Conservation (phyloP, 30 jellyfish, hydroid and myxozoan species). For the Turritopsis dohrnii region DNA sequence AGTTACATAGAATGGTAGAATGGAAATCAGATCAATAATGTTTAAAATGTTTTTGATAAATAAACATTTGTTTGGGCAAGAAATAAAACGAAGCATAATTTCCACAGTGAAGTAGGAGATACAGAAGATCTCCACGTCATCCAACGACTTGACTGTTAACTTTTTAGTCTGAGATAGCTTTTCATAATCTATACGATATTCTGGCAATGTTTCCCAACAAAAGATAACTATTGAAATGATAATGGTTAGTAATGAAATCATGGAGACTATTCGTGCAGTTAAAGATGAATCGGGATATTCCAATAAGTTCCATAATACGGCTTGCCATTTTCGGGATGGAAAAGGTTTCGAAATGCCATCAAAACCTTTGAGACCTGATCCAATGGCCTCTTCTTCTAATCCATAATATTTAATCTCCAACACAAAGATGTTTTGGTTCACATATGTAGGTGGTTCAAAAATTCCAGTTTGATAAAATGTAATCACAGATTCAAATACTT, state of each 20-base stretch:
- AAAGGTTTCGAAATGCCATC: constrained; percentile 21
- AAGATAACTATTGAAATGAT: constrained; percentile 63
- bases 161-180: constrained; percentile 1
- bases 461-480: constrained; percentile 92
- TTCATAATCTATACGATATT: not conserved
- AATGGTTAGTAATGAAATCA: constrained; percentile 52
- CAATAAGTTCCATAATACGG: constrained; percentile 62
- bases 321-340: constrained; percentile 69
- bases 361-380: constrained; percentile 76
- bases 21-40: constrained; percentile 75
- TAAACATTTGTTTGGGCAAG: constrained; percentile 71
- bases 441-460: constrained; percentile 81
- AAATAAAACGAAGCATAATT: constrained; percentile 53
- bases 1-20: constrained; percentile 89
- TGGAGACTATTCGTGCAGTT: constrained; percentile 63
- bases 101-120: constrained; percentile 77
- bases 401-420: constrained; percentile 80
- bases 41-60: constrained; percentile 59
- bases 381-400: constrained; percentile 73
- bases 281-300: constrained; percentile 90
- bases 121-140: constrained; percentile 63
- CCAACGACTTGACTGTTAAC: constrained; percentile 19
- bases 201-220: constrained; percentile 87
- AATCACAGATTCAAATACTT: constrained; percentile 58
- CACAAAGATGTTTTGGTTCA: constrained; percentile 62